Conservation (phyloP, 2,888 invertebrate species). For the Yponomeuta malinellus region DNA sequence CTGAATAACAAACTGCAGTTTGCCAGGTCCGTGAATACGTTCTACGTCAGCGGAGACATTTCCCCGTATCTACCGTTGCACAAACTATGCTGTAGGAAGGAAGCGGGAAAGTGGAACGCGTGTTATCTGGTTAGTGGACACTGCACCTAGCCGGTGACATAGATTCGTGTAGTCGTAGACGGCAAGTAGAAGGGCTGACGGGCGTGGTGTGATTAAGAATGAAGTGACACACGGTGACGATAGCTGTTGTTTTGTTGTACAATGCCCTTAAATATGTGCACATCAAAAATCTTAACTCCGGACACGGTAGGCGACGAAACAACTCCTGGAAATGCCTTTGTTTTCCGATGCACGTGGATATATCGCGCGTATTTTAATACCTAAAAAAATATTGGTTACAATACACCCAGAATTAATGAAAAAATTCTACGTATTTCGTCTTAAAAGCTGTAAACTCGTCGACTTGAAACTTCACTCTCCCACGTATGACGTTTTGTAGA, state of each 20-base stretch:
- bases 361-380: too few species aligned
- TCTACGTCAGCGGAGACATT: neutral
- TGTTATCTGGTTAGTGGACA: slow-evolving; percentile 63
- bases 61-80: slow-evolving; percentile 10
- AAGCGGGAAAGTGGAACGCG: slow-evolving; percentile 57
- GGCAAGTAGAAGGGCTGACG: neutral
- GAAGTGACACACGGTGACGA: neutral
- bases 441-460: too few species aligned
- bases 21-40: neutral
- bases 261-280: too few species aligned
- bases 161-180: neutral
- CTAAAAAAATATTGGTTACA: too few species aligned
- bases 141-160: slow-evolving; percentile 30
- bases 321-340: too few species aligned
- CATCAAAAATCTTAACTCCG: too few species aligned
- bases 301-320: too few species aligned
- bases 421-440: too few species aligned
- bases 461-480: too few species aligned
- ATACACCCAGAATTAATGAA: too few species aligned
- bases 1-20: neutral
- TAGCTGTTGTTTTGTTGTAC: neutral
- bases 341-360: too few species aligned
- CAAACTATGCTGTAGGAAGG: slow-evolving; percentile 50
- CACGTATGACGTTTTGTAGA: too few species aligned
- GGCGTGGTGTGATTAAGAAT: neutral